Percentiles rank a stretch among this genome's conserved stretches.
These are phyloP conservation scores for Petrocephalus schoutedeni DNA, from an alignment of 2,797 vertebrate species.

Conservation along the genomic window DNA sequence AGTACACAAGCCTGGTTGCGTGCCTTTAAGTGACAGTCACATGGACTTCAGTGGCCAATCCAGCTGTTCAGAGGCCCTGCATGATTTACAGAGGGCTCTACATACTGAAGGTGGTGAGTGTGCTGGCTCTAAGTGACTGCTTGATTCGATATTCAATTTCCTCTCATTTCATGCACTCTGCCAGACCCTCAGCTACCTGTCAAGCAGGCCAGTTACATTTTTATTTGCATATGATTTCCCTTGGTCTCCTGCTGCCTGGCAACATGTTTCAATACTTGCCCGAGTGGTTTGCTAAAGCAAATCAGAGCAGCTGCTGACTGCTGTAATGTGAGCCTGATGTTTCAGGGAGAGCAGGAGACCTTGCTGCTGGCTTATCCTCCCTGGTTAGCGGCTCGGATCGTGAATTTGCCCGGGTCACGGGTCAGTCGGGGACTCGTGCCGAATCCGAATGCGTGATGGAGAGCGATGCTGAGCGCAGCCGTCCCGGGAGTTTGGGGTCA, in stretches of 20 bases:
- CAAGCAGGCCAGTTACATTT: not conserved
- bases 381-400: not conserved
- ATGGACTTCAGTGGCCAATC: not conserved
- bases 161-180: not conserved
- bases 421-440: too few relatives aligned
- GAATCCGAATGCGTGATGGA: not conserved
- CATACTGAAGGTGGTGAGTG: not conserved
- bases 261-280: constrained; percentile 33
- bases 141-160: not conserved
- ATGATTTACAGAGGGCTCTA: not conserved
- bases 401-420: not conserved
- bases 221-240: constrained; percentile 19
- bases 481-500: not conserved
- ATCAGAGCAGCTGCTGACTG: not conserved
- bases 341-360: not conserved
- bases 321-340: constrained; percentile 5
- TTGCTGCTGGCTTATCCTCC: not conserved
- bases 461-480: not conserved
- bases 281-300: constrained; percentile 20
- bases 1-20: not conserved
- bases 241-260: constrained; percentile 22
- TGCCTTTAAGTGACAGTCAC: not conserved
- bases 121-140: not conserved
- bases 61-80: not conserved
- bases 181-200: not conserved